Percentiles rank a stretch among this genome's conserved stretches.
phyloP scores from a whole-genome alignment of 2,888 invertebrate species.

The Seira sanloemensis region DNA sequence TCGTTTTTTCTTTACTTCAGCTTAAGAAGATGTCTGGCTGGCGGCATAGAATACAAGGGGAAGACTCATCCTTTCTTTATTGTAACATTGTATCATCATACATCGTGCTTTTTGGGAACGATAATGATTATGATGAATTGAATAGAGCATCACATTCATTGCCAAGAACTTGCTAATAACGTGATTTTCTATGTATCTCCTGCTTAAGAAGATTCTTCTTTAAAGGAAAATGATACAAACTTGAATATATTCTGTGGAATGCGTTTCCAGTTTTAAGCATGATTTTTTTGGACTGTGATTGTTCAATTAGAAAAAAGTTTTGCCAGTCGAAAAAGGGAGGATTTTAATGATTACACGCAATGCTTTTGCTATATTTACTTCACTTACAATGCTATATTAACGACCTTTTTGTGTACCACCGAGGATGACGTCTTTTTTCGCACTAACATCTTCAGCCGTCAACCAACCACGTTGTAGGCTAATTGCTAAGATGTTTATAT shows the following conservation, averaged over 20 bases:
- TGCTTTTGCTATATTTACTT: background rate
- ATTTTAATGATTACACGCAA: background rate
- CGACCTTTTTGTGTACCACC: too few relatives aligned
- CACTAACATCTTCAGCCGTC: background rate
- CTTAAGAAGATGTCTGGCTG: background rate
- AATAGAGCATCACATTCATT: background rate
- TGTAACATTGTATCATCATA: background rate
- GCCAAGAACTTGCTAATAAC: slow-evolving; percentile 22
- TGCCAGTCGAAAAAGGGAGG: background rate
- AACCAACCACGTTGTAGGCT: background rate
- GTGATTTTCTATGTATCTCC: background rate
- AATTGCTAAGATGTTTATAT: background rate
- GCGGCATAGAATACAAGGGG: background rate
- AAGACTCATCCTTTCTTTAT: background rate
- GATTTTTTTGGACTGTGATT: background rate
- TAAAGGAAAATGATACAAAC: background rate
- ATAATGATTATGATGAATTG: background rate
- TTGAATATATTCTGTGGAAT: background rate
- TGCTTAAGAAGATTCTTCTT: background rate
- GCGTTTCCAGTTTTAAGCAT: background rate
- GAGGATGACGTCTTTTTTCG: background rate
- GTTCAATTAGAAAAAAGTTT: background rate
- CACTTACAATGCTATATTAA: background rate
- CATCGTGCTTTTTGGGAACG: background rate
- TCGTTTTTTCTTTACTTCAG: background rate